These are phyloP conservation scores for Eulemur mongoz DNA, from an alignment of 2,797 vertebrate species.

Conservation along the genomic window DNA sequence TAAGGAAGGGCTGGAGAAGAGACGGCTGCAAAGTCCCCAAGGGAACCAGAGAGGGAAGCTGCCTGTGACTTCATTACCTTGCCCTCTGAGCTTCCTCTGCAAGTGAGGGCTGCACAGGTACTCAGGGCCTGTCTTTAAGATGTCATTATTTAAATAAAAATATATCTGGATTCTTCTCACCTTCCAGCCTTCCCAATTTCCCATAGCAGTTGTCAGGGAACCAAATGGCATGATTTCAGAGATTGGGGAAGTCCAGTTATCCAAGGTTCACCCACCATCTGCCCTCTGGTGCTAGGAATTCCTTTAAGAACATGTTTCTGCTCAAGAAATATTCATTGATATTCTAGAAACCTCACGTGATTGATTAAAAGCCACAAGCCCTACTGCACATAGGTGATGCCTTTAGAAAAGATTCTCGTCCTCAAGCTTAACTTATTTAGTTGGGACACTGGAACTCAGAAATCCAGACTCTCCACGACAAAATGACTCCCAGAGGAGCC, in stretches of 20 bases:
- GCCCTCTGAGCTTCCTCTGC: background rate
- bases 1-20: background rate
- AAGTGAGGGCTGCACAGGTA: background rate
- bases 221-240: conserved; percentile 4
- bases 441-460: background rate
- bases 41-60: background rate
- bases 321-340: background rate
- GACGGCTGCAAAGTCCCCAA: background rate
- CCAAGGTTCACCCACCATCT: background rate
- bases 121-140: background rate
- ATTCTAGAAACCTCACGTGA: background rate
- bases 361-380: background rate
- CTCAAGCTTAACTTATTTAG: background rate
- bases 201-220: background rate
- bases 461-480: background rate
- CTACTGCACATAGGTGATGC: background rate
- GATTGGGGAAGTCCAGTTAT: background rate
- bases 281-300: background rate
- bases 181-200: background rate
- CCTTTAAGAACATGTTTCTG: background rate
- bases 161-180: background rate
- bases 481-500: background rate
- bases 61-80: background rate
- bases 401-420: background rate
- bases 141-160: conserved; percentile 19